Evolutionary conservation across 2,888 invertebrate genomes (phyloP).

Genomic region (Dysmachus trigonus): DNA sequence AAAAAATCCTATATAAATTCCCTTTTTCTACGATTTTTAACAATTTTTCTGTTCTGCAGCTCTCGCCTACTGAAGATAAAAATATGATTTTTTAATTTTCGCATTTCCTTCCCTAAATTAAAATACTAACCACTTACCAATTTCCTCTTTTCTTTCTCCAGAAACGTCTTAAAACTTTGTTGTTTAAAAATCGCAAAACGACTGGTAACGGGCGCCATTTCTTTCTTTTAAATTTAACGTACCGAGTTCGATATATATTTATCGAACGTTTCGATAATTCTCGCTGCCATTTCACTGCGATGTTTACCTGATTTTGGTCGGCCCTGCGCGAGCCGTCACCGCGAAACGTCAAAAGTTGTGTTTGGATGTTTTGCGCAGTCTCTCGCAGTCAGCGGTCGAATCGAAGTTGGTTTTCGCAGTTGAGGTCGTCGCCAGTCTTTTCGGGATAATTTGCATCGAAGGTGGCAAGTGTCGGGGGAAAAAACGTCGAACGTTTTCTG

Average conservation of each 20-base stretch:
- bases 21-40: too few species aligned
- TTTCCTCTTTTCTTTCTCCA: too few species aligned
- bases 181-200: too few species aligned
- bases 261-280: not conserved
- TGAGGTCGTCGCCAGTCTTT: not conserved
- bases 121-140: too few species aligned
- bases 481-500: not conserved
- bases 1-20: too few species aligned
- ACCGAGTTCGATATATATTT: not conserved
- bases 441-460: not conserved
- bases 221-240: not conserved
- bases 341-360: not conserved
- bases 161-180: too few species aligned
- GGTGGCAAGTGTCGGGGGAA: not conserved
- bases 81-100: too few species aligned
- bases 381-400: not conserved
- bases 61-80: too few species aligned
- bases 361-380: not conserved
- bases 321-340: not conserved
- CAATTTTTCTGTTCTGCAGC: too few species aligned
- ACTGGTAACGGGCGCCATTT: too few species aligned
- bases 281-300: too few species aligned
- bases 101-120: too few species aligned
- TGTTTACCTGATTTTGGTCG: not conserved
- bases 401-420: not conserved